Evolutionary conservation across 2,888 invertebrate species (phyloP).

Genomic region (Trachelus tabidus): DNA sequence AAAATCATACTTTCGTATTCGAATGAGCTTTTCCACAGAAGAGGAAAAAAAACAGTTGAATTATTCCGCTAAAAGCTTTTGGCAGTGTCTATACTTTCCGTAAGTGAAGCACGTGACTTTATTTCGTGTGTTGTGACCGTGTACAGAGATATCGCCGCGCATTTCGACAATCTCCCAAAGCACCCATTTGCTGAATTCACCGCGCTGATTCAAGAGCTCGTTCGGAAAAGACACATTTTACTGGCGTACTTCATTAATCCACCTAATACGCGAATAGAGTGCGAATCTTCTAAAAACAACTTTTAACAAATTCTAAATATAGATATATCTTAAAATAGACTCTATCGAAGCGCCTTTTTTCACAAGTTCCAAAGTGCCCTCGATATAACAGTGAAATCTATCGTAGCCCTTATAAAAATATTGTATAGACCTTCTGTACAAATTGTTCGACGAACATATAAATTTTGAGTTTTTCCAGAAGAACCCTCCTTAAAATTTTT

Average conservation of each 20-base stretch:
- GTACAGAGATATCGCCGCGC: conserved; percentile 13
- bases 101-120: neutral
- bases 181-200: conserved; percentile 30
- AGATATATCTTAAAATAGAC: neutral
- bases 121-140: neutral
- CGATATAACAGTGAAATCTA: neutral
- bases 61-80: neutral
- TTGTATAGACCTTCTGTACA: neutral
- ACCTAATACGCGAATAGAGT: conserved; percentile 22
- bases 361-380: neutral
- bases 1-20: neutral
- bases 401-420: neutral
- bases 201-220: conserved; percentile 39
- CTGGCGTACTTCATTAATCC: conserved; percentile 24
- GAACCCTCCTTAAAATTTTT: neutral
- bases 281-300: conserved; percentile 2
- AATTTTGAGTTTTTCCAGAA: neutral
- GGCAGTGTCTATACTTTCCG: neutral
- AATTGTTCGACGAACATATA: neutral
- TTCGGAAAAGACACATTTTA: conserved; percentile 36
- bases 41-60: neutral
- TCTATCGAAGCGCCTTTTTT: neutral
- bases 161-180: conserved; percentile 27
- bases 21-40: neutral
- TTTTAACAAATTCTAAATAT: neutral